These are phyloP conservation scores for Tetramorium parvispinum DNA, from an alignment of 1,140 invertebrate species.

Conservation along the genomic window DNA sequence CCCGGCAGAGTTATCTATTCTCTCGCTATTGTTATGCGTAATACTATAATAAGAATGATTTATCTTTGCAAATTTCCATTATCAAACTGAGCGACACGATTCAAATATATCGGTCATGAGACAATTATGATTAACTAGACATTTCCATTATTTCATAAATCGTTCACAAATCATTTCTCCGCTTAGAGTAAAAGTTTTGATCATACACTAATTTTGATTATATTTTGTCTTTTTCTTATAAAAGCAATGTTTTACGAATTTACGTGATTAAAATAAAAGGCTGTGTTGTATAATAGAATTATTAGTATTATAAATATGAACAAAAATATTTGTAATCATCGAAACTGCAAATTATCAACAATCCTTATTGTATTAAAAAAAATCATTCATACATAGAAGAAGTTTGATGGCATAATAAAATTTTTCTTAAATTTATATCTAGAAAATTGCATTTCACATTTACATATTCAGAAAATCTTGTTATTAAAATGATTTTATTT, in stretches of 20 bases:
- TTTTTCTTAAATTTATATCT: neutral
- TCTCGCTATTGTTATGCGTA: neutral
- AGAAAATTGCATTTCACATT: neutral
- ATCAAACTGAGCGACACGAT: neutral
- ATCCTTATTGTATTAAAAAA: neutral
- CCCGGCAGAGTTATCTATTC: neutral
- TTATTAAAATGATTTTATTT: neutral
- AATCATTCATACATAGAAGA: neutral
- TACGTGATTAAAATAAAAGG: neutral
- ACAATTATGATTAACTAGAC: neutral
- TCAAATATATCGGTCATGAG: neutral
- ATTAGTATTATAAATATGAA: neutral
- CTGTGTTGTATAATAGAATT: neutral
- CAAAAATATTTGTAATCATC: neutral
- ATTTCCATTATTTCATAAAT: too few species aligned
- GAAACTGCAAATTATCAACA: neutral
- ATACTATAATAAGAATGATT: neutral
- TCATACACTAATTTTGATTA: neutral
- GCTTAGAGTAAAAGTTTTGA: neutral
- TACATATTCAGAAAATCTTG: neutral
- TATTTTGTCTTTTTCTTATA: neutral
- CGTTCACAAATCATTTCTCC: neutral
- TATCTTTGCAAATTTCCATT: neutral
- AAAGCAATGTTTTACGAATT: neutral
- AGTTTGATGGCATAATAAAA: neutral